Percentiles rank a stretch among this genome's conserved stretches.
Conservation (phyloP, 2,888 invertebrate species). For the Brachypterus glaber region DNA sequence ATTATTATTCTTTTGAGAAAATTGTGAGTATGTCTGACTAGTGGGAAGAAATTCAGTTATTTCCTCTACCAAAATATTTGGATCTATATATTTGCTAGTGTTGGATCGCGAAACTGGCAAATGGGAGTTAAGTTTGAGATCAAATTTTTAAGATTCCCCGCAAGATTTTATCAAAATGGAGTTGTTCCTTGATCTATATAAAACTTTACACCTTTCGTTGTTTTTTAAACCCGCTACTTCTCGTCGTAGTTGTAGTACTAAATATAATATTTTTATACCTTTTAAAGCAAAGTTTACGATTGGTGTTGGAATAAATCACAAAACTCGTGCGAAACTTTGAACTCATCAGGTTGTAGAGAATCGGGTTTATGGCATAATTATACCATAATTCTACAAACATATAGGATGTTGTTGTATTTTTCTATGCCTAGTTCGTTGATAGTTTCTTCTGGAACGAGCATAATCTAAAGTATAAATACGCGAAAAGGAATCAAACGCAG, state of each 20-base stretch:
- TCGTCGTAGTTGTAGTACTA: slow-evolving; percentile 46
- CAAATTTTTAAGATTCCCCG: too few relatives aligned
- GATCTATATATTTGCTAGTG: slow-evolving; percentile 48
- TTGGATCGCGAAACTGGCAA: too few relatives aligned
- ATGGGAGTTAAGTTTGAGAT: too few relatives aligned
- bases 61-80: slow-evolving; percentile 23
- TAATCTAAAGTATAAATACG: slow-evolving; percentile 71
- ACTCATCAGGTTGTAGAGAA: slow-evolving; percentile 87
- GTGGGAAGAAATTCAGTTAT: slow-evolving; percentile 12
- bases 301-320: slow-evolving; percentile 53
- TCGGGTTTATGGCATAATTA: slow-evolving; percentile 85
- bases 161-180: slow-evolving; percentile 33
- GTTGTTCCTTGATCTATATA: slow-evolving; percentile 32
- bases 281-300: slow-evolving; percentile 42
- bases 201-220: slow-evolving; percentile 33
- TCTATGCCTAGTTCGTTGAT: slow-evolving; percentile 62
- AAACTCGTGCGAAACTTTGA: slow-evolving; percentile 82
- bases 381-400: slow-evolving; percentile 76
- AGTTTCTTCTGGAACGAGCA: slow-evolving; percentile 59
- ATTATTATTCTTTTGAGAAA: too few relatives aligned
- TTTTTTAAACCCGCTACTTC: slow-evolving; percentile 34
- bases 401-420: slow-evolving; percentile 71
- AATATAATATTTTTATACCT: slow-evolving; percentile 44
- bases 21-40: too few relatives aligned
- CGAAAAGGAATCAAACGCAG: slow-evolving; percentile 80